Percentiles rank a stretch among this genome's conserved stretches.
phyloP scores from a whole-genome alignment of 2,888 invertebrate species.

The Rugalucina vietnamica region DNA sequence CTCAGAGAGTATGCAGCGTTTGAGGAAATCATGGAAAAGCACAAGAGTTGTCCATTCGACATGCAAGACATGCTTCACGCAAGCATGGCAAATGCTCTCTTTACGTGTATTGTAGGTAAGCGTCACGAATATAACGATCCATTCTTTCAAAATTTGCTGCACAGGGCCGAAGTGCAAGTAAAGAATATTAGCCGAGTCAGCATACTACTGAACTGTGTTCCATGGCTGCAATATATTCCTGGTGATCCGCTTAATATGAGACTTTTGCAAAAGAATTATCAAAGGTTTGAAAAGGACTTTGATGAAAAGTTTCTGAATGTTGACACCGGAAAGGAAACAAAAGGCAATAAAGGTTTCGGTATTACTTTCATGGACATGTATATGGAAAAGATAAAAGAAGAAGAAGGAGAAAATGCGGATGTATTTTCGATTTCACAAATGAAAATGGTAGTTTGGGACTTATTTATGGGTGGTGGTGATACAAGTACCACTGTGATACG shows the following conservation, averaged over 20 bases:
- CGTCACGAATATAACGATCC: not conserved
- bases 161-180: not conserved
- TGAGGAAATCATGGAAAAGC: not conserved
- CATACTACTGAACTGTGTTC: not conserved
- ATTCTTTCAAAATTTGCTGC: not conserved
- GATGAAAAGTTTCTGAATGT: not conserved
- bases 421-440: not conserved
- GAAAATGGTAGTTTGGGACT: not conserved
- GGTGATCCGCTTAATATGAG: not conserved
- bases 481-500: not conserved
- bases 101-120: not conserved
- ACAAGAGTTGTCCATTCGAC: not conserved
- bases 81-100: not conserved
- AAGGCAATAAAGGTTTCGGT: no score
- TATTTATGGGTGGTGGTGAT: not conserved
- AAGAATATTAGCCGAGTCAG: not conserved
- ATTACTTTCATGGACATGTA: not conserved
- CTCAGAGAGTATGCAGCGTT: not conserved
- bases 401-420: not conserved
- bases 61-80: not conserved
- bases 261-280: not conserved
- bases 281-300: not conserved
- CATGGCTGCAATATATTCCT: not conserved
- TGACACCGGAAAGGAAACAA: not conserved
- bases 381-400: not conserved